Conservation (phyloP, 2,888 invertebrate genomes). For the Melinopterus prodromus region DNA sequence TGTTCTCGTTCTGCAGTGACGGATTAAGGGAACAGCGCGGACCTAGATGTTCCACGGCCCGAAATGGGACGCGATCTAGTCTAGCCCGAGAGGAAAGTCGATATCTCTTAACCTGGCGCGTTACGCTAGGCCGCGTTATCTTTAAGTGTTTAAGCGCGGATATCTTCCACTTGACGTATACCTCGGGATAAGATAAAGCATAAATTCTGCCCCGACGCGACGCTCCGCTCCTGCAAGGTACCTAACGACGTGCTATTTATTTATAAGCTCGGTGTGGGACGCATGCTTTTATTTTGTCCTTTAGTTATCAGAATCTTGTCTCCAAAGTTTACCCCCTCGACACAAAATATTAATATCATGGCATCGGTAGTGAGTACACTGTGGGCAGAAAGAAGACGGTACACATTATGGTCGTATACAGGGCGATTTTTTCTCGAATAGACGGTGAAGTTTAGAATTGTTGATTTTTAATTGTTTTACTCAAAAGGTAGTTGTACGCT, state of each 20-base stretch:
- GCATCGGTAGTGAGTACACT: too few species aligned
- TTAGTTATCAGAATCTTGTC: neutral
- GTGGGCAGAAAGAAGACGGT: too few species aligned
- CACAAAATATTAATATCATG: too few species aligned
- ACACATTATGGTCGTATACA: too few species aligned
- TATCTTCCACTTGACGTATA: neutral
- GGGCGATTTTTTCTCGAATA: too few species aligned
- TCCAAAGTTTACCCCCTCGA: too few species aligned
- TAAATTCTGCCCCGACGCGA: neutral
- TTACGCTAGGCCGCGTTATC: slow-evolving; percentile 4
- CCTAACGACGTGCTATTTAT: neutral
- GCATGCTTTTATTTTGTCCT: neutral
- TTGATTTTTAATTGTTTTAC: too few species aligned
- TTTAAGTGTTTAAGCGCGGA: neutral
- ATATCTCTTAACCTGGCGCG: neutral
- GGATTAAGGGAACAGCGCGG: neutral
- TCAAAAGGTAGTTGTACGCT: too few species aligned
- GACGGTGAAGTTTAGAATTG: too few species aligned
- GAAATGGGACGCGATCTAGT: neutral
- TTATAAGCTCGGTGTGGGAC: neutral
- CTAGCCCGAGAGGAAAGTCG: neutral
- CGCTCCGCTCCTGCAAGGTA: neutral
- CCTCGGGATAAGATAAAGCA: neutral
- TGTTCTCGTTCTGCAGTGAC: neutral
- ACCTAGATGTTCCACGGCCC: slow-evolving; percentile 4